Conservation (phyloP, 2,797 vertebrate genomes). For the Chelidonichthys spinosus region DNA sequence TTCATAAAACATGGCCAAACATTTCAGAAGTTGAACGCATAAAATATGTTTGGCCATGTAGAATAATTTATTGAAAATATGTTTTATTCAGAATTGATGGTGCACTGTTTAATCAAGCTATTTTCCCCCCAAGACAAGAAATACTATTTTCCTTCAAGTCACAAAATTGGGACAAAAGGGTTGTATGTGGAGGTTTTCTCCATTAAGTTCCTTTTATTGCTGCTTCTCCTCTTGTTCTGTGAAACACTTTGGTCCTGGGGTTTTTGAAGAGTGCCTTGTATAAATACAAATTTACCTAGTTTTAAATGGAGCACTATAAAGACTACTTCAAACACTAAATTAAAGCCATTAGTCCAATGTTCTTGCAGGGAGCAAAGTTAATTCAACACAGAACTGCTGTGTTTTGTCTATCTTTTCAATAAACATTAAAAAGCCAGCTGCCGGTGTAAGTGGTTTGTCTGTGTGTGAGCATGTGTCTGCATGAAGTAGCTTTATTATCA, state of each 20-base stretch:
- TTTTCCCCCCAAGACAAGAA: slow-evolving; percentile 9
- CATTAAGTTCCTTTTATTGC: slow-evolving; percentile 52
- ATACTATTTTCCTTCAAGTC: slow-evolving; percentile 41
- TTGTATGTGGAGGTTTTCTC: slow-evolving; percentile 33
- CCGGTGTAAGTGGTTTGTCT: slow-evolving; percentile 53
- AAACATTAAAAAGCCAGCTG: slow-evolving; percentile 76
- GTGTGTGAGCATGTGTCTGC: slow-evolving; percentile 51
- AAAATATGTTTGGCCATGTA: slow-evolving; percentile 47
- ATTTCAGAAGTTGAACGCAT: slow-evolving; percentile 35
- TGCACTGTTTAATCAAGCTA: slow-evolving; percentile 34
- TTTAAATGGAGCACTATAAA: slow-evolving; percentile 43
- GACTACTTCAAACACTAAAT: slow-evolving; percentile 62
- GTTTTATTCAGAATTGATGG: slow-evolving; percentile 52
- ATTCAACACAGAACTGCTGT: slow-evolving; percentile 50
- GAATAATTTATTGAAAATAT: slow-evolving; percentile 43
- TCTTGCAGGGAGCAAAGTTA: slow-evolving; percentile 62
- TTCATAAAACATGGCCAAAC: slow-evolving; percentile 26
- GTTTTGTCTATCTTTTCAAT: slow-evolving; percentile 60
- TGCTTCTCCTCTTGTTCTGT: slow-evolving; percentile 43
- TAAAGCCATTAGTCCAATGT: slow-evolving; percentile 66
- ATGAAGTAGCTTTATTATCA: slow-evolving; percentile 72
- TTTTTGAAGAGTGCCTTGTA: slow-evolving; percentile 48
- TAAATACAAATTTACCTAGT: slow-evolving; percentile 51
- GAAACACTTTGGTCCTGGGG: slow-evolving; percentile 39
- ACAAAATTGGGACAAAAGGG: slow-evolving; percentile 46